Evolutionary conservation across 2,113 vertebrate species (phyloP).

Genomic region (Forbesichthys agassizii): DNA sequence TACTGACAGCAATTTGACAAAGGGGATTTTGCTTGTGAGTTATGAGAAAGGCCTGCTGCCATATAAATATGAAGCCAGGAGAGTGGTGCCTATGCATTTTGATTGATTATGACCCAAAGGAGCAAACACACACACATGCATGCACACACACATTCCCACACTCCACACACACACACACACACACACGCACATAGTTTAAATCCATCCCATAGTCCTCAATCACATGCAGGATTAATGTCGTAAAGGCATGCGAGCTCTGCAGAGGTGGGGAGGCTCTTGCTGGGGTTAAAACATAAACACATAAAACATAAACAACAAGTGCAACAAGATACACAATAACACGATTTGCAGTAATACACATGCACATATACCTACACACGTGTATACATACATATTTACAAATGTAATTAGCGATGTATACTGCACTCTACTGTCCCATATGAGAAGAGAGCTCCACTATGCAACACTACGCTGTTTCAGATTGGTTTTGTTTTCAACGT

Average conservation of each 20-base stretch:
- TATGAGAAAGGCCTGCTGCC: background rate
- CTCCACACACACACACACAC: background rate
- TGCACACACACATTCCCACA: background rate
- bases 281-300: too few relatives aligned
- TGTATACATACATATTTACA: too few relatives aligned
- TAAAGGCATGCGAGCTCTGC: background rate
- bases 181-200: background rate
- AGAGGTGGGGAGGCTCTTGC: background rate
- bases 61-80: background rate
- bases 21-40: background rate
- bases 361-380: too few relatives aligned
- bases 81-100: background rate
- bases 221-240: background rate
- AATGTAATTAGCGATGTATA: too few relatives aligned
- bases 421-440: too few relatives aligned
- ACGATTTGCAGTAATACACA: too few relatives aligned
- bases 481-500: too few relatives aligned
- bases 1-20: background rate
- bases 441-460: too few relatives aligned
- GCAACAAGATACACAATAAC: too few relatives aligned
- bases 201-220: background rate
- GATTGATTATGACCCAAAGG: slow-evolving; percentile 4
- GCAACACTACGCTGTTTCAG: too few relatives aligned
- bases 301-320: too few relatives aligned
- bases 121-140: background rate